Conservation (phyloP, 1,140 invertebrate genomes). For the Trachelipus rathkii region DNA sequence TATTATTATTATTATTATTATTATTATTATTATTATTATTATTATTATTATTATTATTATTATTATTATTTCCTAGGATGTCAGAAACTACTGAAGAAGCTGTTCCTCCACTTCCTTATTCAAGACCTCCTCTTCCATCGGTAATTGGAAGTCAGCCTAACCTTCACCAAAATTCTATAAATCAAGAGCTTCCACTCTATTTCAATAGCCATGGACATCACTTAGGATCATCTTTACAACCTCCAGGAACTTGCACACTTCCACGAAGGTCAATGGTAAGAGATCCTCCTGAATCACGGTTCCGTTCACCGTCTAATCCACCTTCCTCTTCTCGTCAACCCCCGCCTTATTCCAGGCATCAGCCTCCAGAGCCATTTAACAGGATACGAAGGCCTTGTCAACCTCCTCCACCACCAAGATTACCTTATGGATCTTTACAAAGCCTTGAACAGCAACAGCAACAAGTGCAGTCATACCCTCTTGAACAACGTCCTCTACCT, state of each 20-base stretch:
- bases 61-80: too few relatives aligned
- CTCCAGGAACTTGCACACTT: slow-evolving; percentile 42
- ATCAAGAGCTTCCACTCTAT: not conserved
- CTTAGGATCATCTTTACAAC: not conserved
- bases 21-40: too few relatives aligned
- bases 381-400: not conserved
- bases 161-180: not conserved
- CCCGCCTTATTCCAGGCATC: slow-evolving; percentile 35
- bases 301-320: slow-evolving; percentile 41
- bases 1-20: too few relatives aligned
- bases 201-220: not conserved
- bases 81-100: not conserved
- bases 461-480: not conserved
- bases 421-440: not conserved
- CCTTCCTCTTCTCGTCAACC: slow-evolving; percentile 37
- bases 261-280: slow-evolving; percentile 29
- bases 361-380: not conserved
- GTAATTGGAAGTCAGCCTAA: not conserved
- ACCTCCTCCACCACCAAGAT: not conserved
- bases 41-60: too few relatives aligned
- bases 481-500: not conserved
- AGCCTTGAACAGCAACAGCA: not conserved
- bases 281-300: slow-evolving; percentile 18
- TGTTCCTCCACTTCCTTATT: not conserved
- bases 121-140: not conserved